A percentile compares a stretch with the other conserved stretches of the same genome.
Evolutionary conservation across 2,797 vertebrate genomes (phyloP).

Genomic region (Clamator glandarius): DNA sequence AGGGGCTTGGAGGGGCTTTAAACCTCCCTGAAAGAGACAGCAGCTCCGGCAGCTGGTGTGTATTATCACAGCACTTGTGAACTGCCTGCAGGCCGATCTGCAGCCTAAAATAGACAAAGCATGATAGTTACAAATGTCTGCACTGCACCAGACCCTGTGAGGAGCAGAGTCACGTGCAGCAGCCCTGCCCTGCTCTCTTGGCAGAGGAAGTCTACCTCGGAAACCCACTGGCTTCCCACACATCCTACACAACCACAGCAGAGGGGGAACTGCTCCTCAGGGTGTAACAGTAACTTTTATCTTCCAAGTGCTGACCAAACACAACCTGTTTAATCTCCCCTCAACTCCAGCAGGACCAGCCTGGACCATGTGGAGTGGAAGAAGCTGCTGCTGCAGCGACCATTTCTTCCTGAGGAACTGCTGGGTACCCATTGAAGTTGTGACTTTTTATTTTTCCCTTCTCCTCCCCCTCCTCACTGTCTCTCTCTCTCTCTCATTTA

Average conservation of each 20-base stretch:
- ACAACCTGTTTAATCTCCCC: background rate
- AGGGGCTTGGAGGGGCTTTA: background rate
- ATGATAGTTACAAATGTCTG: background rate
- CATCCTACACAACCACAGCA: background rate
- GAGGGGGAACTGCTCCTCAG: background rate
- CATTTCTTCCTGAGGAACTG: too few species aligned
- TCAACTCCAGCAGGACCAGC: too few species aligned
- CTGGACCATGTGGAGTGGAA: too few species aligned
- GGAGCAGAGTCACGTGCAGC: background rate
- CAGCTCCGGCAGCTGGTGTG: background rate
- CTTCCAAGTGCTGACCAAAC: background rate
- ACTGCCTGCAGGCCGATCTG: fast-evolving
- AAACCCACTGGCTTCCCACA: background rate
- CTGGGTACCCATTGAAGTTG: too few species aligned
- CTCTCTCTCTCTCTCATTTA: too few species aligned
- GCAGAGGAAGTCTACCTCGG: background rate
- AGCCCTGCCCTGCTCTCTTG: background rate
- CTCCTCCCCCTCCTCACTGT: too few species aligned
- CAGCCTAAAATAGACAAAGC: background rate
- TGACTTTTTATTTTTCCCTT: too few species aligned
- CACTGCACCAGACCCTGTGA: fast-evolving
- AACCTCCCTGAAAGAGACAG: background rate
- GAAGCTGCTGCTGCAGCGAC: too few species aligned
- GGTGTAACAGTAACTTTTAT: background rate
- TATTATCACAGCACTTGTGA: background rate